These are phyloP conservation scores for Hipparchia semele DNA, from an alignment of 2,888 invertebrate species.

Conservation along the genomic window DNA sequence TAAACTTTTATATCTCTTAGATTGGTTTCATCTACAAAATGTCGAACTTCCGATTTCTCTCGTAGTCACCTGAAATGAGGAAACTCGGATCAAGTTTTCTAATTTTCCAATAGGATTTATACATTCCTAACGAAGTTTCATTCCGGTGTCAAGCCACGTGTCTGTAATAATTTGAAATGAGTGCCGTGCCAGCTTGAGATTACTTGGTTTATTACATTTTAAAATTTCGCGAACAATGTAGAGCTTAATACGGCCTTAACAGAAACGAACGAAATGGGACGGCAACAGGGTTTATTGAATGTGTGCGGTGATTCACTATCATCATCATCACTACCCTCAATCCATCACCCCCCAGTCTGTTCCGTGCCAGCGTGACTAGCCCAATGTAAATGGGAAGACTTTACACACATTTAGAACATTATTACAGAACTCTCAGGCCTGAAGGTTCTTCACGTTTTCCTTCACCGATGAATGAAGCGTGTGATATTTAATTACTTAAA, in stretches of 20 bases:
- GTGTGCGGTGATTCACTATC: too few species aligned
- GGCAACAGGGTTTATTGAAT: too few species aligned
- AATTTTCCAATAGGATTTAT: slow-evolving; percentile 75
- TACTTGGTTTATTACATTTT: slow-evolving; percentile 6
- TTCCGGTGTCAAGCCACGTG: slow-evolving; percentile 38
- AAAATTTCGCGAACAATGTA: background rate
- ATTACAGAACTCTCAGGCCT: too few species aligned
- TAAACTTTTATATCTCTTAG: slow-evolving; percentile 29
- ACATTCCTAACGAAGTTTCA: slow-evolving; percentile 57
- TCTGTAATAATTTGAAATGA: slow-evolving; percentile 38
- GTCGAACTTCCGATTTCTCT: slow-evolving; percentile 58
- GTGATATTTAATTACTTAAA: too few species aligned
- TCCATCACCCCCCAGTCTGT: too few species aligned
- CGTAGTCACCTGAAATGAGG: slow-evolving; percentile 61
- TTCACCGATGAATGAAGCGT: too few species aligned
- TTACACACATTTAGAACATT: too few species aligned
- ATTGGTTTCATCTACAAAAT: slow-evolving; percentile 64
- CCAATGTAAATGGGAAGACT: too few species aligned
- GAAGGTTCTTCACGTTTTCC: too few species aligned
- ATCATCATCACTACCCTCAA: too few species aligned
- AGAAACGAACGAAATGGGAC: too few species aligned
- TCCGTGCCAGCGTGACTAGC: too few species aligned
- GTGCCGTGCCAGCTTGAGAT: slow-evolving; percentile 27
- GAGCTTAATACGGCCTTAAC: background rate
- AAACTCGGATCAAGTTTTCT: slow-evolving; percentile 64